phyloP scores from a whole-genome alignment of 23 tunicate species.

The Ascidia mentula region DNA sequence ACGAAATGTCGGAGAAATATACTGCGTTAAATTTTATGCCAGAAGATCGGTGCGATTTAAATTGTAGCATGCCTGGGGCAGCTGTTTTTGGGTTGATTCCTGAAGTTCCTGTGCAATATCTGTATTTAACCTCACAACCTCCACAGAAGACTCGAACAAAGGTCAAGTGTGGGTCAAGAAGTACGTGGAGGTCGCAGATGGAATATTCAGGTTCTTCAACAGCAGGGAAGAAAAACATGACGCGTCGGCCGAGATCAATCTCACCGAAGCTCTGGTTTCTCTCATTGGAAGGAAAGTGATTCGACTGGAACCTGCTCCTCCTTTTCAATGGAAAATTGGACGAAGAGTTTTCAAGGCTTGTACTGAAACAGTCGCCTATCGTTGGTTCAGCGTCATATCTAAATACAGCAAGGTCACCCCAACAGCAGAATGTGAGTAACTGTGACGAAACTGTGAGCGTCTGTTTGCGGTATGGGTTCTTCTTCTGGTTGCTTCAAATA shows the following conservation, averaged over 20 bases:
- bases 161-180: conserved; percentile 22
- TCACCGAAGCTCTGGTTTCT: conserved; percentile 24
- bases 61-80: too few relatives aligned
- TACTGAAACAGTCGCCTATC: conserved; percentile 16
- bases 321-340: too few relatives aligned
- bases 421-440: conserved; percentile 40
- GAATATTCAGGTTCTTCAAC: conserved; percentile 27
- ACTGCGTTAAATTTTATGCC: too few relatives aligned
- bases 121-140: too few relatives aligned
- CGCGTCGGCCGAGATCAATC: conserved; percentile 9
- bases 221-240: conserved; percentile 11
- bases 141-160: too few relatives aligned
- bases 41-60: too few relatives aligned
- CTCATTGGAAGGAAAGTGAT: conserved; percentile 6
- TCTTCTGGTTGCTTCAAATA: too few relatives aligned
- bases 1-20: too few relatives aligned
- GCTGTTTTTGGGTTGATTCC: too few relatives aligned
- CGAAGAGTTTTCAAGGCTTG: conserved; percentile 25
- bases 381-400: conserved; percentile 23
- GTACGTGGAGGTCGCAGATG: conserved; percentile 35
- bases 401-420: conserved; percentile 23
- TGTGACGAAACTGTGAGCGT: too few relatives aligned
- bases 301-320: conserved; percentile 6
- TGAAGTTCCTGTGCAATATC: too few relatives aligned
- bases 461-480: too few relatives aligned